phyloP scores from a whole-genome alignment of 2,888 invertebrate genomes.

The Pedicia rivosa region DNA sequence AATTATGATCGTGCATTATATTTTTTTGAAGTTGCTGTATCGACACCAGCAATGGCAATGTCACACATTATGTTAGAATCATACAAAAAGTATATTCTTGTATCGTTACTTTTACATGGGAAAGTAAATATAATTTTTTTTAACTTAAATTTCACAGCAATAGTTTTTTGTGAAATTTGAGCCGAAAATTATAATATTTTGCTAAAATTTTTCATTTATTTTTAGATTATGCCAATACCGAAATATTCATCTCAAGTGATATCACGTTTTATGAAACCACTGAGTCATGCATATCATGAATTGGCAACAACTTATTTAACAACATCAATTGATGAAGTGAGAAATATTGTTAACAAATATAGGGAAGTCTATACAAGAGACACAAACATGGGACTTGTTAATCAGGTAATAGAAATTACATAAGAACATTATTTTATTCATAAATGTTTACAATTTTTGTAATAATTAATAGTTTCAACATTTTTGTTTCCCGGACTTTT shows the following conservation, averaged over 20 bases:
- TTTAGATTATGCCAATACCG: constrained; percentile 48
- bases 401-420: constrained; percentile 36
- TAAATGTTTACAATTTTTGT: too few species aligned
- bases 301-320: constrained; percentile 56
- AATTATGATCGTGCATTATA: constrained; percentile 86
- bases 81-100: constrained; percentile 90
- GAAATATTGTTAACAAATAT: constrained; percentile 46
- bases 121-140: too few species aligned
- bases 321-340: constrained; percentile 2
- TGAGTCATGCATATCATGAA: constrained; percentile 79
- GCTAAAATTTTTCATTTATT: constrained; percentile 1
- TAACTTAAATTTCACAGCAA: too few species aligned
- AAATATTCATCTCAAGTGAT: constrained; percentile 89
- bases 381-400: constrained; percentile 61
- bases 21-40: constrained; percentile 90
- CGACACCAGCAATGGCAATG: constrained; percentile 86
- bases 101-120: constrained; percentile 81
- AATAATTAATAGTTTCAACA: too few species aligned
- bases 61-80: constrained; percentile 96
- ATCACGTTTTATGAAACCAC: constrained; percentile 64
- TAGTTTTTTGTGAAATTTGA: too few species aligned
- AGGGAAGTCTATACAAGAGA: constrained; percentile 65
- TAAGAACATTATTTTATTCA: not conserved
- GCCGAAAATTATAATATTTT: too few species aligned
- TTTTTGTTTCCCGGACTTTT: too few species aligned